A percentile compares a stretch with the other conserved stretches of the same genome.
Conservation (phyloP, 2,797 vertebrate species). For the Mycteria americana region DNA sequence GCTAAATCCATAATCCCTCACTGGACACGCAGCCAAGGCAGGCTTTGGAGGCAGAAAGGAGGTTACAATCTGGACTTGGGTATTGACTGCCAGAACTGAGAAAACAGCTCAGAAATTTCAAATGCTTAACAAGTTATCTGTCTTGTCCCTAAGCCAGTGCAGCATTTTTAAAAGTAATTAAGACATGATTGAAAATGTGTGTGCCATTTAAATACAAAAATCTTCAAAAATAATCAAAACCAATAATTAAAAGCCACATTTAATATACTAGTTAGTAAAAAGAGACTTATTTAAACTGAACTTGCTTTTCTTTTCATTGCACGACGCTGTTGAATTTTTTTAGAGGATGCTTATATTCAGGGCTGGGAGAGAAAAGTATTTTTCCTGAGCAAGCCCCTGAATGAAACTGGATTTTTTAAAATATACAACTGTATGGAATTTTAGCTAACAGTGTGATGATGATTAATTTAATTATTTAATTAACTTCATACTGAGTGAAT, state of each 20-base stretch:
- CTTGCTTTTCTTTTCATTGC: conserved; percentile 54
- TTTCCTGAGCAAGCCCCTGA: background rate
- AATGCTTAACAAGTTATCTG: conserved; percentile 99
- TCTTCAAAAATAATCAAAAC: conserved; percentile 80
- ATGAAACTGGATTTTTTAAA: background rate
- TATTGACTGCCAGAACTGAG: conserved; percentile 93
- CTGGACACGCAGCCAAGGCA: conserved; percentile 99
- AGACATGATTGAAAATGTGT: conserved; percentile 97
- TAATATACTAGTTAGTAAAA: conserved; percentile 68
- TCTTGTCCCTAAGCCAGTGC: conserved; percentile 96
- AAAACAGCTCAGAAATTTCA: conserved; percentile 94
- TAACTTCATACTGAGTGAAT: conserved; percentile 21
- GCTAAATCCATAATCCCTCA: conserved; percentile 99
- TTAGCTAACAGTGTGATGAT: conserved; percentile 15
- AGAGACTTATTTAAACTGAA: conserved; percentile 66
- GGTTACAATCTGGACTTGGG: conserved; percentile 99
- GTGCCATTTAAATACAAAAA: conserved; percentile 81
- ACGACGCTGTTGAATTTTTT: background rate
- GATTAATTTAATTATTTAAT: conserved; percentile 65
- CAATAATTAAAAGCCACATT: conserved; percentile 78
- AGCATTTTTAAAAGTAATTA: conserved; percentile 97
- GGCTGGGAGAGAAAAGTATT: conserved; percentile 24
- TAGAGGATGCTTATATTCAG: background rate
- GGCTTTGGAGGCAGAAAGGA: conserved; percentile 99
- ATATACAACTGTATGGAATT: background rate